These are phyloP conservation scores for Chaetops frenatus DNA, from an alignment of 2,113 vertebrate species.

Conservation along the genomic window DNA sequence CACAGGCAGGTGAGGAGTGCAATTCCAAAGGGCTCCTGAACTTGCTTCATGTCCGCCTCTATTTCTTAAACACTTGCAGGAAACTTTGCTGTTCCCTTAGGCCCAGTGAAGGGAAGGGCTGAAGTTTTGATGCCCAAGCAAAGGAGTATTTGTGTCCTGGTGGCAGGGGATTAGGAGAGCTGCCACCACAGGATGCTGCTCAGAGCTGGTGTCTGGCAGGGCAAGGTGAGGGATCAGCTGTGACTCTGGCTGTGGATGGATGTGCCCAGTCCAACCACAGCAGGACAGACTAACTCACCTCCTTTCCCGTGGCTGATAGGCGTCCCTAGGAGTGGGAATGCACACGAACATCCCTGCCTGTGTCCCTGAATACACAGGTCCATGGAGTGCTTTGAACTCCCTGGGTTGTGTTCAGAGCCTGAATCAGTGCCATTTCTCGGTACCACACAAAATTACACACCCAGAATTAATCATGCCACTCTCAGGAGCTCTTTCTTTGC, in stretches of 20 bases:
- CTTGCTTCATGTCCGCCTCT: not conserved
- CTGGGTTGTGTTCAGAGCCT: not conserved
- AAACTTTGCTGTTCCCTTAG: not conserved
- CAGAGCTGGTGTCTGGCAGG: not conserved
- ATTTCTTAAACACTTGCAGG: not conserved
- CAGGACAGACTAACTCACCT: not conserved
- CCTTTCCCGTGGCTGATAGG: not conserved
- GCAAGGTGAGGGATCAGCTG: not conserved
- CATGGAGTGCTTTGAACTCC: not conserved
- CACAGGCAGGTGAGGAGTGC: not conserved
- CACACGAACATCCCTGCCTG: fast-evolving
- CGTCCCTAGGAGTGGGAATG: not conserved
- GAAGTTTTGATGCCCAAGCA: not conserved
- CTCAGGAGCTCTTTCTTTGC: not conserved
- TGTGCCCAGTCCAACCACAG: not conserved
- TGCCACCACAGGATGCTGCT: not conserved
- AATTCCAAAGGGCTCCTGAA: not conserved
- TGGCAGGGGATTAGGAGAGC: not conserved
- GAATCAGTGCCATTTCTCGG: not conserved
- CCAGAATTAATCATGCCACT: constrained; percentile 23
- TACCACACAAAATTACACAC: constrained; percentile 5
- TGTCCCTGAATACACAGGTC: not conserved
- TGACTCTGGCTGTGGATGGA: not conserved
- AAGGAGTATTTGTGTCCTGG: not conserved
- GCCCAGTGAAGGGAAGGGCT: not conserved